A percentile compares a stretch with the other conserved stretches of the same genome.
phyloP scores from a whole-genome alignment of 2,888 invertebrate species.

The Hydraecia micacea region DNA sequence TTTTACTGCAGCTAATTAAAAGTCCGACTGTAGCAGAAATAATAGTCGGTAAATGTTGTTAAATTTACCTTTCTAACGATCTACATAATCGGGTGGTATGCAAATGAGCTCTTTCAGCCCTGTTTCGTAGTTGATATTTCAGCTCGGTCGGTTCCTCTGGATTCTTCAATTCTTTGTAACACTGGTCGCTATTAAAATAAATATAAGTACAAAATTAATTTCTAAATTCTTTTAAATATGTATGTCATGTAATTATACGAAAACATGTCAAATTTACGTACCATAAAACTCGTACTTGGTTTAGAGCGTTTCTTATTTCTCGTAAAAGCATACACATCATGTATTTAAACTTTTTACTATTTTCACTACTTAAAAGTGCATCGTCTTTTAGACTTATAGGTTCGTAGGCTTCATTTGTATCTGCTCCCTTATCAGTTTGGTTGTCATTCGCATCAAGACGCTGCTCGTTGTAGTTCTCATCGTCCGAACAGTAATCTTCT shows the following conservation, averaged over 20 bases:
- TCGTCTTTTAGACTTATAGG: conserved; percentile 19
- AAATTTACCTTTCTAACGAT: conserved; percentile 73
- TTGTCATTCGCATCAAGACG: conserved; percentile 34
- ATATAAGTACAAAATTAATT: background rate
- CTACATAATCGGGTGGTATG: conserved; percentile 67
- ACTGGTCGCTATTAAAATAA: conserved; percentile 66
- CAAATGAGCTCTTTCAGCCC: conserved; percentile 63
- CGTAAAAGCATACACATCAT: conserved; percentile 66
- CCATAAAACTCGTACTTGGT: conserved; percentile 73
- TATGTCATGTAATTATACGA: background rate
- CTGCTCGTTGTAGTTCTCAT: conserved; percentile 24
- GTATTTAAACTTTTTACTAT: conserved; percentile 64
- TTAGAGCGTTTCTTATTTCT: conserved; percentile 70
- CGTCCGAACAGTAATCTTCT: conserved; percentile 23
- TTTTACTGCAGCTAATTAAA: no score
- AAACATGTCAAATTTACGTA: conserved; percentile 59
- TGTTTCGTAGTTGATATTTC: conserved; percentile 63
- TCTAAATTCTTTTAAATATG: background rate
- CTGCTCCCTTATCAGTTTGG: conserved; percentile 19
- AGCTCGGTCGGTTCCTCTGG: conserved; percentile 42
- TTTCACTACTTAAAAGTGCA: conserved; percentile 24
- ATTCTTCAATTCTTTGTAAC: conserved; percentile 51
- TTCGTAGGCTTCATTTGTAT: conserved; percentile 23
- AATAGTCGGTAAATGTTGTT: background rate
- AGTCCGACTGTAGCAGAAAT: background rate